These are phyloP conservation scores for Drosophila lacteicornis DNA, from an alignment of 1,140 invertebrate genomes.

Conservation along the genomic window DNA sequence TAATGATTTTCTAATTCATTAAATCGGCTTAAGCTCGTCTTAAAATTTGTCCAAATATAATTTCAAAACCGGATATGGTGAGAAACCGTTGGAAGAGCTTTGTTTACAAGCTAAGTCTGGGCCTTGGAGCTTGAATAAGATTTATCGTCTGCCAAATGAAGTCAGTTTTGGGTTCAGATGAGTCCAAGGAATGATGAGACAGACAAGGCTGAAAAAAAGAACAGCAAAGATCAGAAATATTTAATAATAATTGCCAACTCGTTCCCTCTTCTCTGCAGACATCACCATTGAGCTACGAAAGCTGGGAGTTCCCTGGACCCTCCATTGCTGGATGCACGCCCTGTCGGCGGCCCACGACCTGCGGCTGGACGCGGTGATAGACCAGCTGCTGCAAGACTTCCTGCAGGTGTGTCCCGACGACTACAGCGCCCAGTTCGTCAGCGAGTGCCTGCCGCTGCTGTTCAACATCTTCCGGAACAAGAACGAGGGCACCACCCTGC, in stretches of 20 bases:
- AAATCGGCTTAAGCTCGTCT: slow-evolving; percentile 5
- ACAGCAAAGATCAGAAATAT: no score
- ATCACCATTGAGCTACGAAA: slow-evolving; percentile 93
- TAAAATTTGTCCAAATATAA: slow-evolving; percentile 15
- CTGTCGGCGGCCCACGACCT: slow-evolving; percentile 93
- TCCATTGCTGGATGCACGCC: slow-evolving; percentile 97
- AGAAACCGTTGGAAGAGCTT: slow-evolving; percentile 14
- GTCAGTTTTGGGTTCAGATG: no score
- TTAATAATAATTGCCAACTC: background rate
- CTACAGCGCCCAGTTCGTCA: slow-evolving; percentile 95
- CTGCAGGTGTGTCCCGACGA: slow-evolving; percentile 93
- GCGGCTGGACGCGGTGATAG: slow-evolving; percentile 93
- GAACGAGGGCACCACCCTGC: slow-evolving; percentile 94
- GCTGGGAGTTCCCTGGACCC: slow-evolving; percentile 93
- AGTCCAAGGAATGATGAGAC: background rate
- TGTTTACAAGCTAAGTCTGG: slow-evolving; percentile 23
- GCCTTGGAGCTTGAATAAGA: background rate
- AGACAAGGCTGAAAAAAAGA: background rate
- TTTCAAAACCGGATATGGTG: slow-evolving; percentile 13
- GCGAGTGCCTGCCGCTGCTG: slow-evolving; percentile 94
- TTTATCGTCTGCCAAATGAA: background rate
- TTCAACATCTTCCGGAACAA: slow-evolving; percentile 96
- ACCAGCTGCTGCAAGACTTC: slow-evolving; percentile 95
- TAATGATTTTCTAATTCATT: slow-evolving; percentile 16
- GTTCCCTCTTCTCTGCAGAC: slow-evolving; percentile 85